Percentiles rank a stretch among this genome's conserved stretches.
phyloP scores from a whole-genome alignment of 2,888 invertebrate species.

The Aspidiotus rigidus region DNA sequence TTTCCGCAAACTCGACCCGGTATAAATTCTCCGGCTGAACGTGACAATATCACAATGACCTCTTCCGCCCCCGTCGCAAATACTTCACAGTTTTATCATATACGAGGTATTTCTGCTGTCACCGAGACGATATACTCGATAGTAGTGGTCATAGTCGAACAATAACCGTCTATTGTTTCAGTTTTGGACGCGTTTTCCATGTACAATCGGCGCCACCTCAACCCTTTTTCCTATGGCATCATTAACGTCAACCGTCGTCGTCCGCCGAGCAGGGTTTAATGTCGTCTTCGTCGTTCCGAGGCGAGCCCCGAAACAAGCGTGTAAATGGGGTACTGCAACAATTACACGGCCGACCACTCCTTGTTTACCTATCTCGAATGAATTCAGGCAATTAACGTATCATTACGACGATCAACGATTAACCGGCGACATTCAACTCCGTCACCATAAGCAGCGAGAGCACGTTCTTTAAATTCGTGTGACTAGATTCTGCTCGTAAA shows the following conservation, averaged over 20 bases:
- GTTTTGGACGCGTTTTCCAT: not conserved
- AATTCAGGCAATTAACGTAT: not conserved
- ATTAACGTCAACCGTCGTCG: not conserved
- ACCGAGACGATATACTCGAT: not conserved
- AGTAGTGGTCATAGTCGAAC: not conserved
- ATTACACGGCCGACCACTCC: constrained; percentile 1
- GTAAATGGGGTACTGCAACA: not conserved
- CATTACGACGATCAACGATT: constrained; percentile 1
- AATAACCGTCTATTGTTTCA: not conserved
- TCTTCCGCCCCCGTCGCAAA: not conserved
- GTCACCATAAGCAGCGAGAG: not conserved
- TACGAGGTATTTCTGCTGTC: not conserved
- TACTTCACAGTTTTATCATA: not conserved
- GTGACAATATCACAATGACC: not conserved
- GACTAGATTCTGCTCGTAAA: not conserved
- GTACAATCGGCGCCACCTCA: not conserved
- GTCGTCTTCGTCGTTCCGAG: not conserved
- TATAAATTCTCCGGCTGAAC: not conserved
- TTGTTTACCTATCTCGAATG: not conserved
- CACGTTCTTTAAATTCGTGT: constrained; percentile 1
- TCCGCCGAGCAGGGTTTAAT: not conserved
- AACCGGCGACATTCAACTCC: not conserved
- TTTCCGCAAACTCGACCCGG: constrained; percentile 1
- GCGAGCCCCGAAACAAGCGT: not conserved
- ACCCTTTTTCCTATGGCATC: not conserved